A percentile compares a stretch with the other conserved stretches of the same genome.
These are phyloP conservation scores for Octomys mimax DNA, from an alignment of 2,797 vertebrate genomes.

Conservation along the genomic window DNA sequence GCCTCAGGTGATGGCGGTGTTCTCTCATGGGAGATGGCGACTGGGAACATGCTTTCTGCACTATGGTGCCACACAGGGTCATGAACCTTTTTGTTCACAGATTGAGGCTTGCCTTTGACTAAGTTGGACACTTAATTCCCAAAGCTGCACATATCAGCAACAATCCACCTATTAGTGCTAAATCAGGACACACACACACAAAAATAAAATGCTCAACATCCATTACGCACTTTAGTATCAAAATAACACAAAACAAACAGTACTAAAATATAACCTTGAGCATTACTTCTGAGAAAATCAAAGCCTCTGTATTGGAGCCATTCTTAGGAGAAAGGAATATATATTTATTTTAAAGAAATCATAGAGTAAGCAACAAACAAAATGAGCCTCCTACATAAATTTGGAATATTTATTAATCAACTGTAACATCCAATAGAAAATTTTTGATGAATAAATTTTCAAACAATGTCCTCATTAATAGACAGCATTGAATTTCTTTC, in stretches of 20 bases:
- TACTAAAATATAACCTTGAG: constrained; percentile 71
- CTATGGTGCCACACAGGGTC: not conserved
- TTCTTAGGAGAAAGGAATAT: not conserved
- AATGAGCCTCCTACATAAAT: not conserved
- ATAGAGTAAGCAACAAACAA: not conserved
- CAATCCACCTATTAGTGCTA: constrained; percentile 71
- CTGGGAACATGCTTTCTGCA: not conserved
- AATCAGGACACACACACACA: constrained; percentile 70
- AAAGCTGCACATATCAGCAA: constrained; percentile 76
- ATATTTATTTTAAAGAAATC: constrained; percentile 29
- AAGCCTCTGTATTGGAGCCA: not conserved
- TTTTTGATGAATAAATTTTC: not conserved
- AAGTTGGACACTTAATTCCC: constrained; percentile 72
- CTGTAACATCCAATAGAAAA: constrained; percentile 7
- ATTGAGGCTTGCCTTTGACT: constrained; percentile 54
- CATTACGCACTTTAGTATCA: constrained; percentile 77
- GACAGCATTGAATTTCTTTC: constrained; percentile 12
- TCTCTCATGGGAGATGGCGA: not conserved
- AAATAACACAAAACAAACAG: constrained; percentile 67
- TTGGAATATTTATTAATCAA: constrained; percentile 2
- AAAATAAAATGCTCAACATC: constrained; percentile 76
- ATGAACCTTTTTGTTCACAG: constrained; percentile 67
- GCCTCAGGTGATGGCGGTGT: not conserved
- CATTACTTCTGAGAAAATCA: constrained; percentile 64
- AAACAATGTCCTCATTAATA: constrained; percentile 27